Conservation (phyloP, 2,888 invertebrate species). For the Lasioglossum zephyrum region DNA sequence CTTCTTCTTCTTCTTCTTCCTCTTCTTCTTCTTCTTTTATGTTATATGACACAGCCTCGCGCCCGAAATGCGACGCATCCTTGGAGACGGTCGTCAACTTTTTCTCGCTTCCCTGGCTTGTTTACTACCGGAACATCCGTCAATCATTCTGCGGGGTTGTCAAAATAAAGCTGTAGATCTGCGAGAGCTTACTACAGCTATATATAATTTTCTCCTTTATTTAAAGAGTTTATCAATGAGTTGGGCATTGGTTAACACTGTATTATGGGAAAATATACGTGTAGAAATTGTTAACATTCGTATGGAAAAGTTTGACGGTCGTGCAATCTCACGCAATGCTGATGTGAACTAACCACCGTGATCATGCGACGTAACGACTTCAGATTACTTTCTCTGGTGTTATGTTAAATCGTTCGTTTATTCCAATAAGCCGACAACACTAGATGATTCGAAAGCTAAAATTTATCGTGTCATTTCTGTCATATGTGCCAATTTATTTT, state of each 20-base stretch:
- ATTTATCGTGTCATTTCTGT: no score
- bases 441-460: no score
- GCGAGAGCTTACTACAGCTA: not conserved
- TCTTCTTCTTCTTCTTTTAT: conserved; percentile 29
- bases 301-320: not conserved
- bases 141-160: not conserved
- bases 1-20: not conserved
- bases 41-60: conserved; percentile 34
- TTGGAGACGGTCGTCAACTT: not conserved
- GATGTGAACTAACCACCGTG: not conserved
- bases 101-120: not conserved
- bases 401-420: no score
- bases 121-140: not conserved
- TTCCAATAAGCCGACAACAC: no score
- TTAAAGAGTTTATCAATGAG: not conserved
- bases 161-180: not conserved
- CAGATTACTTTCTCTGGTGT: not conserved
- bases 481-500: no score
- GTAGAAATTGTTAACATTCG: no score
- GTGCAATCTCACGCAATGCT: not conserved
- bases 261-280: no score
- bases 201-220: not conserved
- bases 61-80: not conserved
- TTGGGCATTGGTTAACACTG: not conserved
- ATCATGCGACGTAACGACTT: not conserved